Conservation (phyloP, 2,113 vertebrate genomes). For the Spheniscus mendiculus region DNA sequence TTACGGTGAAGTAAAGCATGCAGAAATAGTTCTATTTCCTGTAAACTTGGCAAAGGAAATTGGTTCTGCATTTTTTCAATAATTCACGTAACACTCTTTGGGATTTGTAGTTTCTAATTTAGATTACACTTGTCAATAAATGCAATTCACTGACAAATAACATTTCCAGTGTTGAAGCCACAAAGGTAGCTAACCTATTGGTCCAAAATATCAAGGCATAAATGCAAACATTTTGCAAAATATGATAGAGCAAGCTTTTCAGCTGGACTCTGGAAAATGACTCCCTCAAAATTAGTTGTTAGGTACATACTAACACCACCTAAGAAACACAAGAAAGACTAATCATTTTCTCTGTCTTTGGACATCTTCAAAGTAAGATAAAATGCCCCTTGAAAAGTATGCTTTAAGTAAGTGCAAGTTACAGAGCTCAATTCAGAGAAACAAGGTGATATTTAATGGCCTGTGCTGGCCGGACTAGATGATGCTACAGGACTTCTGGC, state of each 20-base stretch:
- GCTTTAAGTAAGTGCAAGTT: neutral
- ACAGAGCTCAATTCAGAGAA: neutral
- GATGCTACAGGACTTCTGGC: neutral
- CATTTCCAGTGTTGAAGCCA: neutral
- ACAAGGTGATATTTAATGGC: neutral
- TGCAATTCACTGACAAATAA: neutral
- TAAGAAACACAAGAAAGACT: neutral
- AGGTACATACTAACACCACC: neutral
- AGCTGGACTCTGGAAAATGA: neutral
- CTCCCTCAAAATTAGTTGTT: neutral
- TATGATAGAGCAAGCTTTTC: neutral
- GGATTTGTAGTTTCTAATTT: neutral
- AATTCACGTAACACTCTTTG: neutral
- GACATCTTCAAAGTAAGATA: neutral
- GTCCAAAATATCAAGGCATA: neutral
- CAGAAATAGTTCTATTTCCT: neutral
- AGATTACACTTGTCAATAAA: neutral
- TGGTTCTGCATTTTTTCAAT: neutral
- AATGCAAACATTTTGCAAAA: neutral
- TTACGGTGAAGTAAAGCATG: neutral
- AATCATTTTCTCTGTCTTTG: neutral
- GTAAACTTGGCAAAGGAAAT: neutral
- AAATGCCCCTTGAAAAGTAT: neutral
- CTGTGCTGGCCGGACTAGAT: neutral
- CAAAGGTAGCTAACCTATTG: neutral